A percentile compares a stretch with the other conserved stretches of the same genome.
phyloP scores from a whole-genome alignment of 2,888 invertebrate species.

The Drosophila mercatorum region DNA sequence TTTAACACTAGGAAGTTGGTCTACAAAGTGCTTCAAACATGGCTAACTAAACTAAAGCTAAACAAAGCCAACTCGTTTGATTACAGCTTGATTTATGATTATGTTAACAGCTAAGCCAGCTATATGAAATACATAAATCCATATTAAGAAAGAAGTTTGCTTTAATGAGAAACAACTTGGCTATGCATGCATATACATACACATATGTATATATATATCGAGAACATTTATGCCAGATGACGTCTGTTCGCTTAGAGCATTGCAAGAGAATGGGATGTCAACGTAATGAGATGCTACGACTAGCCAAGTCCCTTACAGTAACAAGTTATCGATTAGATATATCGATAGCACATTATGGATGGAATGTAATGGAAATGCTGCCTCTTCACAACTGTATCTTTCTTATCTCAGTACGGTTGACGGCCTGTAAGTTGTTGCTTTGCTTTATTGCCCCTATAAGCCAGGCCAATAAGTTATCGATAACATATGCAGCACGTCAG shows the following conservation, averaged over 20 bases:
- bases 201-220: neutral
- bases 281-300: neutral
- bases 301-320: neutral
- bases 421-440: neutral
- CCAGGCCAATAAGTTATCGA: neutral
- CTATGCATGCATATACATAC: neutral
- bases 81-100: conserved; percentile 11
- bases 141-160: conserved; percentile 5
- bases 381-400: neutral
- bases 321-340: neutral
- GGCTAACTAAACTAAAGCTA: neutral
- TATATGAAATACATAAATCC: neutral
- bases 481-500: neutral
- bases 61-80: neutral
- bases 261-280: neutral
- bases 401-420: neutral
- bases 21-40: conserved; percentile 1
- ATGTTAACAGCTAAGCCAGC: conserved; percentile 6
- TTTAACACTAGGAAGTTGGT: conserved; percentile 40
- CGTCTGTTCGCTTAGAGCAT: neutral
- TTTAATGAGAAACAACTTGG: neutral
- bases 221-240: conserved; percentile 1
- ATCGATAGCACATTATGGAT: neutral
- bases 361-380: neutral
- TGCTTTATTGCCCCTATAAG: too few relatives aligned